Evolutionary conservation across 2,797 vertebrate species (phyloP).

Genomic region (Neopelma chrysocephalum): DNA sequence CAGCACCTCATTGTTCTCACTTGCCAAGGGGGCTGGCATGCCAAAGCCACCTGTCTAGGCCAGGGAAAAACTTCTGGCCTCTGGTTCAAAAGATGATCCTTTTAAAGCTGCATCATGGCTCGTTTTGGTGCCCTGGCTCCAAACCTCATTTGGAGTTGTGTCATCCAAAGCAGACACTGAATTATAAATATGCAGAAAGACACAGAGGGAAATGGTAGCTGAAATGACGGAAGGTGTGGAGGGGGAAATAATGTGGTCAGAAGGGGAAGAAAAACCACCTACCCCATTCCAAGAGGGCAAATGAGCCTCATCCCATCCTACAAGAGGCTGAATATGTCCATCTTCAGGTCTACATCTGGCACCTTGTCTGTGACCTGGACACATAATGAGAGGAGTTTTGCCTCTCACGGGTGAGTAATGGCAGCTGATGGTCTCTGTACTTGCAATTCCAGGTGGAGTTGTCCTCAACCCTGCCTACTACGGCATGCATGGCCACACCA

Average conservation of each 20-base stretch:
- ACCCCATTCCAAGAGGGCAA: neutral
- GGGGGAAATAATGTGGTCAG: neutral
- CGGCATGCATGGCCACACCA: conserved; percentile 86
- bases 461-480: conserved; percentile 94
- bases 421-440: neutral
- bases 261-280: neutral
- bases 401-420: neutral
- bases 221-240: neutral
- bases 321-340: neutral
- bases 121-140: neutral
- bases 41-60: neutral
- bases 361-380: neutral
- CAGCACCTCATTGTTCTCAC: neutral
- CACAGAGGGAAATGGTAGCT: neutral
- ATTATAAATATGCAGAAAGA: neutral
- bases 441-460: conserved; percentile 85
- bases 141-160: neutral
- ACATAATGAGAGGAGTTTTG: neutral
- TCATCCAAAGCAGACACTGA: neutral
- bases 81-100: neutral
- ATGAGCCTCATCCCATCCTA: neutral
- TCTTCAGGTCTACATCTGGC: neutral
- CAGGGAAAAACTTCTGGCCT: neutral
- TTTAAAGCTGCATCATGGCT: neutral
- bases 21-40: neutral